A percentile compares a stretch with the other conserved stretches of the same genome.
Conservation (phyloP, 2,888 invertebrate genomes). For the Spodoptera picta region DNA sequence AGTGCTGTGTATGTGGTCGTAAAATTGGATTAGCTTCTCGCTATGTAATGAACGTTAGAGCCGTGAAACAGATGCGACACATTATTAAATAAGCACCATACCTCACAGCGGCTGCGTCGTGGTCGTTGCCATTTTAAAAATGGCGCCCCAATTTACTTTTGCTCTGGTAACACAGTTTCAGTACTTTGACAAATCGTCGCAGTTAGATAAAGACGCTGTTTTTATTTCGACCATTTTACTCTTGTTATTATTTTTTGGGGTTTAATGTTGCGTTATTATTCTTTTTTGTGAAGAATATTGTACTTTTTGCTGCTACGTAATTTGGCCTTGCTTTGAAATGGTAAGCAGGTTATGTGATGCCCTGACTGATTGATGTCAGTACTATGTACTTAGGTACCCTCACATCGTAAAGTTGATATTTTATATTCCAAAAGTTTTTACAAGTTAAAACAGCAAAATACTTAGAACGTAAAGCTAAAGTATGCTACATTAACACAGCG, state of each 20-base stretch:
- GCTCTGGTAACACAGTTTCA: constrained; percentile 8
- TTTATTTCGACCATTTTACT: constrained; percentile 3
- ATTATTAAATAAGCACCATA: constrained; percentile 59
- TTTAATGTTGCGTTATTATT: constrained; percentile 11
- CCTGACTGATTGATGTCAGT: no score
- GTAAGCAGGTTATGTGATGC: no score
- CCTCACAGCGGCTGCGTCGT: constrained; percentile 25
- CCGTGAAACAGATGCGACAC: constrained; percentile 55
- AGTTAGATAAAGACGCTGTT: constrained; percentile 12
- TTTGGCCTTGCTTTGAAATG: no score
- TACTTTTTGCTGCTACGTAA: not conserved
- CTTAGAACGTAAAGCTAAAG: no score
- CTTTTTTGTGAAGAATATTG: constrained; percentile 1
- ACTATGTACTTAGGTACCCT: no score
- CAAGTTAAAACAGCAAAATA: no score
- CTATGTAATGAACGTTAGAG: constrained; percentile 44
- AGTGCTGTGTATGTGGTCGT: constrained; percentile 33
- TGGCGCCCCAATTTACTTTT: constrained; percentile 26
- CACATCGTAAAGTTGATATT: not conserved
- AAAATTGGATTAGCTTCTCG: constrained; percentile 58
- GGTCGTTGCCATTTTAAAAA: constrained; percentile 41
- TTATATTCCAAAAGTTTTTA: no score
- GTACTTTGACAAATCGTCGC: constrained; percentile 30
- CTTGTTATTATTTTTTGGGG: constrained; percentile 20
- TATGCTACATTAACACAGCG: constrained; percentile 10